Conservation (phyloP, 2,113 vertebrate species). For the Theropithecus gelada region DNA sequence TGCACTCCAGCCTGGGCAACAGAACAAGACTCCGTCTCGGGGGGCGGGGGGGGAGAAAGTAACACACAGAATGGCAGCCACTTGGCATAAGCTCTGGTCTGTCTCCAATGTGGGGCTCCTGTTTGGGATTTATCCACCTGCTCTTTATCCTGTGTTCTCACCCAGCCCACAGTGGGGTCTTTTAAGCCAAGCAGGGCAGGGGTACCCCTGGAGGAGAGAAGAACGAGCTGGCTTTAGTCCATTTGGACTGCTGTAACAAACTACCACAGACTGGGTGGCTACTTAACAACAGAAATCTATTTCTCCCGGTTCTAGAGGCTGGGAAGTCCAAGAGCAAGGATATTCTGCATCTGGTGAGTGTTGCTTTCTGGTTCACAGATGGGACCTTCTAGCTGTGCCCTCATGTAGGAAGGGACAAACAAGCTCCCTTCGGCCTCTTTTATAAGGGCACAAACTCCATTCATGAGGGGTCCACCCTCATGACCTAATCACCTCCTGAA, state of each 20-base stretch:
- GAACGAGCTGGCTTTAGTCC: too few relatives aligned
- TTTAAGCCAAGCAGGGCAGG: not conserved
- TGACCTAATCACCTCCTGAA: not conserved
- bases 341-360: not conserved
- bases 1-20: too few relatives aligned
- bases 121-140: rapidly evolving
- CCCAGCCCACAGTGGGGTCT: not conserved
- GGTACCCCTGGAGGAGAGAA: not conserved
- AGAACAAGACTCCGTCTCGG: too few relatives aligned
- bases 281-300: not conserved
- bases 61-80: too few relatives aligned
- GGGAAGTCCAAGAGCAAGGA: too few relatives aligned
- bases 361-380: not conserved
- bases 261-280: not conserved
- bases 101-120: not conserved
- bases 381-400: not conserved
- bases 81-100: not conserved
- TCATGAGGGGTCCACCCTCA: not conserved
- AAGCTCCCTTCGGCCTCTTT: not conserved
- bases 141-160: too few relatives aligned
- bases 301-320: not conserved
- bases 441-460: not conserved
- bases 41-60: too few relatives aligned
- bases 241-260: not conserved
- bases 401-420: not conserved